Evolutionary conservation across 2,797 vertebrate genomes (phyloP), one percentile per base, ranked within the genome.

Genomic region (Tolypeutes matacus): DNA sequence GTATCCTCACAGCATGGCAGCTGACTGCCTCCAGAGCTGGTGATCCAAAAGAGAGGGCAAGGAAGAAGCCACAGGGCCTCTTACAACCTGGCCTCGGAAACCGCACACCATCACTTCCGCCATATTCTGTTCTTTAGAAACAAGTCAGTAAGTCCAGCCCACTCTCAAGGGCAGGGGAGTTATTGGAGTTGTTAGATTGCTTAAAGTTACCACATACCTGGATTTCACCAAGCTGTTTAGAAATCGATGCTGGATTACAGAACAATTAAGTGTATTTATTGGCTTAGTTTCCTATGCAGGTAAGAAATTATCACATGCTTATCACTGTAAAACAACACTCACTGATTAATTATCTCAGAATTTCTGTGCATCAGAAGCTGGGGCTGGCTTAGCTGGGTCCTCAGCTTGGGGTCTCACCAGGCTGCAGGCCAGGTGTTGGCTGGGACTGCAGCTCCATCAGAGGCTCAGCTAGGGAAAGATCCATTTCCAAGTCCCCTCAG

Each of bases 61-160:
- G 25, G 56, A 70, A 60, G 8, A 91, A 73, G 76, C 70, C 53
- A 64, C 6, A 13, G 21, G 67, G 20, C 29, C 65, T 64, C 77
- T 81, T 72, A n/a, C 77, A 58, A 69, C 64, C 60, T 81, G 34
- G 51, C 25, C 83, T 91, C 91, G 70, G 85, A 89, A 46, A 21
- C 60, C 80, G 53, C 17, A 12, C 23, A 39, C 39, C 62, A 65
- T 86, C 78, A 73, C 31, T 39, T 53, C 20, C 10, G 49, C 27
- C 64, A 18, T 23, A 62, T 82, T 94, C 89, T 94, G 53, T 82
- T 90, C 72, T 65, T 97, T 89, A 84, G 49, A 84, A 89, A 67
- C 31, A 76, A 65, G 46, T 62, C 89, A 36, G 51, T 77, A 85
- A 80, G 18, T 86, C 58, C 49, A 64, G 9, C 34, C 64, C 9